Evolutionary conservation across 1,140 invertebrate genomes (phyloP).

Genomic region (Gryllus bimaculatus): DNA sequence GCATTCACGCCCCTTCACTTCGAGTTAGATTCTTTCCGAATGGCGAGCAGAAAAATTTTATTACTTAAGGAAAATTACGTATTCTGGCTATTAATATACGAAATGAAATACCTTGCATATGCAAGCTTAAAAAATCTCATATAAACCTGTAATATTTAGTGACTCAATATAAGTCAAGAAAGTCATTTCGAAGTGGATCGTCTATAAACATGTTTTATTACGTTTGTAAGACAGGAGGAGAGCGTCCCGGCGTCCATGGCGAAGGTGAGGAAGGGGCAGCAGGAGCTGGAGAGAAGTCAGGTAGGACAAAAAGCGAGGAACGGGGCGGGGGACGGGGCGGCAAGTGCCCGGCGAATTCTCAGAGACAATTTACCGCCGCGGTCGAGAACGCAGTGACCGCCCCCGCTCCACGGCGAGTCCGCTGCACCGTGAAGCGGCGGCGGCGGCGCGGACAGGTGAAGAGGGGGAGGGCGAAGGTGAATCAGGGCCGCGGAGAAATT

Average conservation of each 20-base stretch:
- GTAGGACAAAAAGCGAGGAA: too few species aligned
- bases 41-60: neutral
- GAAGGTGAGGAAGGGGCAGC: too few species aligned
- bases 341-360: too few species aligned
- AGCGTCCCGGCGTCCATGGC: neutral
- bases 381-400: too few species aligned
- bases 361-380: too few species aligned
- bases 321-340: too few species aligned
- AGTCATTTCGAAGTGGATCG: neutral
- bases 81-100: neutral
- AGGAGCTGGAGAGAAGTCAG: too few species aligned
- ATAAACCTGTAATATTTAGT: conserved; percentile 1
- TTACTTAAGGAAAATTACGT: neutral
- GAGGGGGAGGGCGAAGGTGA: too few species aligned
- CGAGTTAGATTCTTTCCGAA: neutral
- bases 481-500: too few species aligned
- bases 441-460: too few species aligned
- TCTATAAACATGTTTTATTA: conserved; percentile 1
- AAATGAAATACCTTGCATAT: neutral
- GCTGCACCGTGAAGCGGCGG: too few species aligned
- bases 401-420: too few species aligned
- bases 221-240: neutral
- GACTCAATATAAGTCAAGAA: neutral
- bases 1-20: neutral
- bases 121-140: neutral